Conservation (phyloP, 2,797 vertebrate species). For the Alosa sapidissima region DNA sequence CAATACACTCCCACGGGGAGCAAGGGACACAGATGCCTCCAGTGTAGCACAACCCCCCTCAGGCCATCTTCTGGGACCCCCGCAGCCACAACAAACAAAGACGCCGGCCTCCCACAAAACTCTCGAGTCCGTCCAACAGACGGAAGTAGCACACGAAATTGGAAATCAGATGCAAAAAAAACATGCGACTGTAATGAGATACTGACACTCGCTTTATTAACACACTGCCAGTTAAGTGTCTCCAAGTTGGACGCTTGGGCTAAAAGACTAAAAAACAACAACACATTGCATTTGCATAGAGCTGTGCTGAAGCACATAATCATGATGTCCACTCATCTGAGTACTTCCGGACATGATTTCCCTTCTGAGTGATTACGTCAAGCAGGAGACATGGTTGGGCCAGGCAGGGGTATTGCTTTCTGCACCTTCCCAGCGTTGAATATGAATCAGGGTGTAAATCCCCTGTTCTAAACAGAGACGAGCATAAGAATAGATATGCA, state of each 20-base stretch:
- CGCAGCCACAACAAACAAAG: slow-evolving; percentile 38
- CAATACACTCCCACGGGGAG: slow-evolving; percentile 28
- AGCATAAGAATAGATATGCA: slow-evolving; percentile 21
- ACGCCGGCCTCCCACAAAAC: not conserved
- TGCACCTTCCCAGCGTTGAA: not conserved
- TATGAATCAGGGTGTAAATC: not conserved
- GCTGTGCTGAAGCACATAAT: not conserved
- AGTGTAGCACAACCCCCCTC: slow-evolving; percentile 24
- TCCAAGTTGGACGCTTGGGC: not conserved
- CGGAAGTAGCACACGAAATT: not conserved
- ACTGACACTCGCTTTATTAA: not conserved
- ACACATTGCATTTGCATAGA: too few species aligned
- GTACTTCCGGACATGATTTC: not conserved
- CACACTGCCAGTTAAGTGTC: not conserved
- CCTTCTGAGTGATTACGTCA: not conserved
- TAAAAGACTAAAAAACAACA: not conserved
- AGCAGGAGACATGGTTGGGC: not conserved
- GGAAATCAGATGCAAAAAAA: not conserved
- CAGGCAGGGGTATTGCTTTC: not conserved
- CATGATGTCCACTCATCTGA: not conserved
- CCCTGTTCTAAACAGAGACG: not conserved
- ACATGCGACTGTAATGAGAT: not conserved
- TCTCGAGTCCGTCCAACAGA: not conserved
- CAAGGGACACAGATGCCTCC: slow-evolving; percentile 38
- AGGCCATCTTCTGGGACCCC: slow-evolving; percentile 13